These are phyloP conservation scores for Mesodorylaimus sp. DNA, from an alignment of 2,888 invertebrate species.

Conservation along the genomic window DNA sequence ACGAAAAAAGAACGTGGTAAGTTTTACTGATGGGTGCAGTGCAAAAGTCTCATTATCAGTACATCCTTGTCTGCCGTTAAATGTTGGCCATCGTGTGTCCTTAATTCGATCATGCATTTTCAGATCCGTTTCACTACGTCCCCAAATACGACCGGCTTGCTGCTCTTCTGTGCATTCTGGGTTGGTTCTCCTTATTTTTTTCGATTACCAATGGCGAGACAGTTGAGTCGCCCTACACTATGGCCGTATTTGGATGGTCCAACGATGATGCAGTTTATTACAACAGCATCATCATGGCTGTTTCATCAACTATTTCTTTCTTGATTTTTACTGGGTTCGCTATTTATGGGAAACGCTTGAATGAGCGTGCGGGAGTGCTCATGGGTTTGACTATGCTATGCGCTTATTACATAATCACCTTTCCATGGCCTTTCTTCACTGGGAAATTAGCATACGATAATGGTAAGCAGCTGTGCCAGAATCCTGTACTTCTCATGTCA, in stretches of 20 bases:
- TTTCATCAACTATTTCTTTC: conserved; percentile 17
- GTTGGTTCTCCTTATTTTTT: conserved; percentile 32
- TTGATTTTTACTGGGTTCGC: conserved; percentile 28
- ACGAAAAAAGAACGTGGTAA: no score
- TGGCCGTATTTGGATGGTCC: conserved; percentile 34
- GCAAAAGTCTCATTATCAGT: no score
- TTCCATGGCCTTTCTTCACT: conserved; percentile 17
- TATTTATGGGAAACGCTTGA: no score
- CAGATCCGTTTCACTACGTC: conserved; percentile 14
- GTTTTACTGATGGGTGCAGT: no score
- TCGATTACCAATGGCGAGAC: conserved; percentile 33
- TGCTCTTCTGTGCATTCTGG: conserved; percentile 16
- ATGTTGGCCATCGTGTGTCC: no score
- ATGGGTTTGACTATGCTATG: neutral
- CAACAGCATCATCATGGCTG: conserved; percentile 28
- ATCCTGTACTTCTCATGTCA: no score
- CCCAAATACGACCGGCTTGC: conserved; percentile 18
- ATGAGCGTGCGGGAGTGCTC: no score
- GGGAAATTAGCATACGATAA: no score
- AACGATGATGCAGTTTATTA: conserved; percentile 29
- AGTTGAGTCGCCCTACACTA: conserved; percentile 29
- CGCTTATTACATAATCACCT: conserved; percentile 18
- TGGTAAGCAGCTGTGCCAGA: no score
- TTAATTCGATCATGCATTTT: no score
- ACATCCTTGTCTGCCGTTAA: no score